Conservation (phyloP, 2,888 invertebrate species). For the Drosophila lutescens region DNA sequence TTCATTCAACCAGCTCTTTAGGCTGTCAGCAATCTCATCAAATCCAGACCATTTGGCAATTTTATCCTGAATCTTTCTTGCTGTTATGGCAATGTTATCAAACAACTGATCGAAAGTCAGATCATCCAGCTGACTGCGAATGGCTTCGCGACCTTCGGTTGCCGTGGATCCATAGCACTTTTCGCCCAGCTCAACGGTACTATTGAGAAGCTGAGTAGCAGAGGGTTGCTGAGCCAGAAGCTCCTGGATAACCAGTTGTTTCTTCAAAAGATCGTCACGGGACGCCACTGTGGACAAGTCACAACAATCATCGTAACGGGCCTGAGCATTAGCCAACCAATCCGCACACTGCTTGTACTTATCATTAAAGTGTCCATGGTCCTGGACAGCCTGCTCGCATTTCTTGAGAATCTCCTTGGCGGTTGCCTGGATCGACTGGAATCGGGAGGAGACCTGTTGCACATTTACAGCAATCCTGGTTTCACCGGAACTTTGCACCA, state of each 20-base stretch:
- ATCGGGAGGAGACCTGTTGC: slow-evolving; percentile 94
- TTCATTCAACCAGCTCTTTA: slow-evolving; percentile 91
- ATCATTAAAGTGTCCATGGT: slow-evolving; percentile 91
- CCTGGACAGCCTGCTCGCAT: slow-evolving; percentile 94
- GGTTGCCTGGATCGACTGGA: slow-evolving; percentile 94
- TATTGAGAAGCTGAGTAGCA: slow-evolving; percentile 91
- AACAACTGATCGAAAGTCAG: slow-evolving; percentile 92
- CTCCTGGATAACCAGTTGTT: slow-evolving; percentile 89
- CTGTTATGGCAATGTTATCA: slow-evolving; percentile 91
- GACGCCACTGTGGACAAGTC: slow-evolving; percentile 87
- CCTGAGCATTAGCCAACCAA: slow-evolving; percentile 91
- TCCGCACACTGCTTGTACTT: slow-evolving; percentile 93
- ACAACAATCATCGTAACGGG: slow-evolving; percentile 88
- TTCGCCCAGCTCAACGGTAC: slow-evolving; percentile 94
- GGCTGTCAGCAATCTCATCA: slow-evolving; percentile 92
- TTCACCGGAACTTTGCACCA: slow-evolving; percentile 93
- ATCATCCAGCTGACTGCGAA: slow-evolving; percentile 92
- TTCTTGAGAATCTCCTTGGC: slow-evolving; percentile 96
- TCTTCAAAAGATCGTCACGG: slow-evolving; percentile 89
- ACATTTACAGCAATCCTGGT: slow-evolving; percentile 93
- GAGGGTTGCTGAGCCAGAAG: slow-evolving; percentile 90
- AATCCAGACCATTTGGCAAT: slow-evolving; percentile 95
- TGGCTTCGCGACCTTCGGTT: slow-evolving; percentile 93
- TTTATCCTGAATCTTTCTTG: slow-evolving; percentile 92
- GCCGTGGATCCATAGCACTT: slow-evolving; percentile 94